phyloP scores from a whole-genome alignment of 2,113 vertebrate species.

The Pachyramphus minor region DNA sequence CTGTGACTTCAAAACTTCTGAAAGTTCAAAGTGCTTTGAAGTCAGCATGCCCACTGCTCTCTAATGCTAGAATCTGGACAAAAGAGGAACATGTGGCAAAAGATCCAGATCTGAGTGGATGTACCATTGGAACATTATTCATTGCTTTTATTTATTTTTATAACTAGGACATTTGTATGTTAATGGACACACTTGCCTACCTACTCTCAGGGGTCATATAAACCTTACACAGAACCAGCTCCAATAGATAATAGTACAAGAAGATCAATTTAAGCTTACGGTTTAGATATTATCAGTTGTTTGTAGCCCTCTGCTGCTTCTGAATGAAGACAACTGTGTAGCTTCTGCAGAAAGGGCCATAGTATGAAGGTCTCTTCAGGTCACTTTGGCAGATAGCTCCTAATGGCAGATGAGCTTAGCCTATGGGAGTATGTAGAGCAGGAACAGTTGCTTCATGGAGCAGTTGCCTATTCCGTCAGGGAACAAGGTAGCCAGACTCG shows the following conservation, averaged over 20 bases:
- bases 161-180: not conserved
- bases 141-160: not conserved
- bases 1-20: not conserved
- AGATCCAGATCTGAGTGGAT: not conserved
- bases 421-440: not conserved
- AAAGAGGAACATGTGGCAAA: not conserved
- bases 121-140: not conserved
- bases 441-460: not conserved
- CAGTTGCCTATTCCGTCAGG: not conserved
- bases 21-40: not conserved
- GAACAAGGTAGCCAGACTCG: not conserved
- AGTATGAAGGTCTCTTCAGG: not conserved
- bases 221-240: not conserved
- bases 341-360: not conserved
- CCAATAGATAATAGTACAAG: not conserved
- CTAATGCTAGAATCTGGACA: not conserved
- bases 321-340: not conserved
- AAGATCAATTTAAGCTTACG: not conserved
- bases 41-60: not conserved
- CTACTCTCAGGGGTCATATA: not conserved
- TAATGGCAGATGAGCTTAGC: not conserved
- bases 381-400: not conserved
- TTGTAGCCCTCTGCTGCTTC: not conserved
- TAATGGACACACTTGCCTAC: not conserved
- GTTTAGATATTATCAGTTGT: not conserved